Base-by-base conservation (phyloP, 2,113 vertebrate species). In the Pterocles gutturalis region DNA sequence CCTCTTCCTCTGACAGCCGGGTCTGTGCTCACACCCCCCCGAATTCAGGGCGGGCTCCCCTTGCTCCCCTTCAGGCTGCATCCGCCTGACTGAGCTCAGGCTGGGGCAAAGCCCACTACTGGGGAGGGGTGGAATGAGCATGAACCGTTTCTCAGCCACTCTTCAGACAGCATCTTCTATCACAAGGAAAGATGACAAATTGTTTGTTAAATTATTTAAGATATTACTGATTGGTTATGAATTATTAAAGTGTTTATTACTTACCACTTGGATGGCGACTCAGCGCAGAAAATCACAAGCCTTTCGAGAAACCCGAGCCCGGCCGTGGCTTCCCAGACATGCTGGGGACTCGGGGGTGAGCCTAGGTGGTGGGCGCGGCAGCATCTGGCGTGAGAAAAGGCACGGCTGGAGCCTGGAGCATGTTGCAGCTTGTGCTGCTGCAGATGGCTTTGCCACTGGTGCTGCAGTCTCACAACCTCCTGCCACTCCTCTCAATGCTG, bases 211-310 rank as follows among this genome's bases (percentile, higher is more conserved):
- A 96, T 97, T 92, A 94, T 96, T 96, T 94, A 97, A 95, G 90
- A 26, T 93, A 85, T 45, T 88, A 86, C 92, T 6, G 85, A 84
- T 94, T 93, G 55, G 75, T 70, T 90, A 91, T 97, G 87, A 97
- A 96, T 96, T 96, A 96, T 96, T 96, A 34, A 95, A 90, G 70
- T 60, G 64, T 92, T 97, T 97, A 89, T 97, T 97, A 97, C 86
- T 97, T 97, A 97, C 94, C 76, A 90, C 81, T 92, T 81, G 73
- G 92, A 92, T 87, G 89, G 96, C 94, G 89, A 95, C 72, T 81
- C 58, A 2, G 89, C 3, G 3, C 84, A 89, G 89, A 92, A 95
- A 97, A 89, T 94, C 83, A 78, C 64, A 95, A 95, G 80, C 77
- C 86, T 92, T 88, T 95, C 86, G 82, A 89, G 89, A 89, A 95